phyloP scores from a whole-genome alignment of 2,888 invertebrate species.

The Aporophyla lueneburgensis region DNA sequence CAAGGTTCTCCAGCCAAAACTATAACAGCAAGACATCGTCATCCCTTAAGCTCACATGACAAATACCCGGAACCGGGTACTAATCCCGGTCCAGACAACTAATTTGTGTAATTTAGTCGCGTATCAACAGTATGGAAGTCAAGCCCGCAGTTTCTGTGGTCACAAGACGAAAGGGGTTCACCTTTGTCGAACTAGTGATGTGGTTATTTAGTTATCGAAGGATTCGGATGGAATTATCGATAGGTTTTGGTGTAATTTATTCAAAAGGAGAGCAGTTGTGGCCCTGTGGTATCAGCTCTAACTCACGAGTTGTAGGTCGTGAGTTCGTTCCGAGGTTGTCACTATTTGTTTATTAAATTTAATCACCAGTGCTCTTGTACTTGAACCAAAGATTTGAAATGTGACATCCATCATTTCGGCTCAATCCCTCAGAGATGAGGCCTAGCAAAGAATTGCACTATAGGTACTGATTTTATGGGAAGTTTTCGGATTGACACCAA shows the following conservation, averaged over 20 bases:
- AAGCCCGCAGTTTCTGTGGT: constrained; percentile 76
- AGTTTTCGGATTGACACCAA: too few relatives aligned
- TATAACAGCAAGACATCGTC: constrained; percentile 22
- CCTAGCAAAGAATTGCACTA: too few relatives aligned
- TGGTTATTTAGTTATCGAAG: constrained; percentile 19
- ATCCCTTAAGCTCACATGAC: constrained; percentile 52
- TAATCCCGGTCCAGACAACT: constrained; percentile 67
- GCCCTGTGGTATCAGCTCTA: too few relatives aligned
- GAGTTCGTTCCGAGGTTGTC: too few relatives aligned
- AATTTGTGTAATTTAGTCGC: constrained; percentile 79
- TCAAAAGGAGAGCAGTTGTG: background rate
- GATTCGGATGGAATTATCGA: background rate
- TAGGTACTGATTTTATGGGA: too few relatives aligned
- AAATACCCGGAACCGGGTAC: constrained; percentile 54
- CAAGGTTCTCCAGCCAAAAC: constrained; percentile 29
- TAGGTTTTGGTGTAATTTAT: background rate
- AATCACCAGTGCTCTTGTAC: too few relatives aligned
- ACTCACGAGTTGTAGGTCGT: too few relatives aligned
- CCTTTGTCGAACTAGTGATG: constrained; percentile 67
- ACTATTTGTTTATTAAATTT: too few relatives aligned
- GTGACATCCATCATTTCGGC: too few relatives aligned
- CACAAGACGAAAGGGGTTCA: constrained; percentile 70
- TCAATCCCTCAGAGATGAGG: too few relatives aligned
- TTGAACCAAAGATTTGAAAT: too few relatives aligned
- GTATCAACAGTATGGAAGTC: constrained; percentile 70